These are phyloP conservation scores for Merodon equestris DNA, from an alignment of 2,888 invertebrate genomes.

Conservation along the genomic window DNA sequence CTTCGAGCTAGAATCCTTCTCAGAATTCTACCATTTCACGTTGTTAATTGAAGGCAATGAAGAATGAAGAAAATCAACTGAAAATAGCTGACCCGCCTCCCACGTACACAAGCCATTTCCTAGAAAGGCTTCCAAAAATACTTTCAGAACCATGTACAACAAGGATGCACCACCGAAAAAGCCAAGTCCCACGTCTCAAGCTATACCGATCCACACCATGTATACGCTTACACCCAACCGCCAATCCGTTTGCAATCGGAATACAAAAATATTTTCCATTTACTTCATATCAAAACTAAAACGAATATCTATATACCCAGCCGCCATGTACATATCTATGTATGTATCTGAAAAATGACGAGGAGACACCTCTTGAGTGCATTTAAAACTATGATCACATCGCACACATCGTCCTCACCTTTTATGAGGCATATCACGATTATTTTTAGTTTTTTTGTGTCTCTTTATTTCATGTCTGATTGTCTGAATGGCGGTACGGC, in stretches of 20 bases:
- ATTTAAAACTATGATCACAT: slow-evolving; percentile 68
- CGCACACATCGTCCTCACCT: slow-evolving; percentile 62
- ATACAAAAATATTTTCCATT: slow-evolving; percentile 55
- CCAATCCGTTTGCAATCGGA: slow-evolving; percentile 48
- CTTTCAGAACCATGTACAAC: slow-evolving; percentile 21
- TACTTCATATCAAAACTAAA: slow-evolving; percentile 49
- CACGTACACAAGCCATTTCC: slow-evolving; percentile 41
- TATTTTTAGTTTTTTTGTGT: slow-evolving; percentile 29
- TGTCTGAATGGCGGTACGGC: no score
- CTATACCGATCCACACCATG: no score
- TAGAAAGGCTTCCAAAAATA: slow-evolving; percentile 60
- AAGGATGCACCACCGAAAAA: slow-evolving; percentile 32
- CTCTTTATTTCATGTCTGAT: not conserved
- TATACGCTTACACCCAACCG: slow-evolving; percentile 10
- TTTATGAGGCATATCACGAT: slow-evolving; percentile 65
- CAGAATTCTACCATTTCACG: no score
- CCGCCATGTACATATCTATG: not conserved
- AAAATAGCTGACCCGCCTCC: slow-evolving; percentile 28
- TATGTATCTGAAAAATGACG: slow-evolving; percentile 38
- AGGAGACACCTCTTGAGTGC: slow-evolving; percentile 65
- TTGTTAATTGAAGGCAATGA: no score
- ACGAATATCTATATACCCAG: slow-evolving; percentile 20
- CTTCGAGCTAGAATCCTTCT: no score
- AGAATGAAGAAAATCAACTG: no score
- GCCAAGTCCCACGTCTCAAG: slow-evolving; percentile 28